Base-by-base conservation (phyloP, 1,140 invertebrate genomes). In the Anagrus nilaparvatae region DNA sequence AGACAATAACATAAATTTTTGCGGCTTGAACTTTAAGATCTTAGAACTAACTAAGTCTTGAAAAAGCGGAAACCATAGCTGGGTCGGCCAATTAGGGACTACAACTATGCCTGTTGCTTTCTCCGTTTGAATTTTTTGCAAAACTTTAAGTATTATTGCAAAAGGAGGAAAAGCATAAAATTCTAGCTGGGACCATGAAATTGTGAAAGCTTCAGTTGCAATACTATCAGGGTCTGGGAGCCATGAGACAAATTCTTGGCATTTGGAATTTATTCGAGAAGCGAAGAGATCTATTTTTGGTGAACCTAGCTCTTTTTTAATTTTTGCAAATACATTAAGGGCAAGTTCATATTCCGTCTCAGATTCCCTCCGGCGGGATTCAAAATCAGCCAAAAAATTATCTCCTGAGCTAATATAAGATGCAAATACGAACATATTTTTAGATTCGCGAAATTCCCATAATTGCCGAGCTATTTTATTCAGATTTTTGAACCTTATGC, bases 21-120 rank as follows among this genome's bases (percentile, higher is more conserved):
- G 13, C 3, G 41, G 28, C 4, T 33, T 5, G 14, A 50, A 34
- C 5, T 9, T 8, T 14, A 49, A 4, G 10, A 30, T 32, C 6
- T 52, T 28, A 4, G 54, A 49, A 3, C 30, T 14, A 9, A 55
- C 5, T 29, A 60, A n/a, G 16, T 34, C 40, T 30, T 33, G 49
- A 37, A 27, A 50, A 2, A 61, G 5, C 2, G 58, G 60, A 28
- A 44, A 64, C 56, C 55, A 64, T 3, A 40, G 46, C 30, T 58
- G 50, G 31, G 47, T 13, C 1, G 49, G 41, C 53, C 56, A 59
- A 9, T 39, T 4, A 9, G 51, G 51, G 6, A 51, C 46, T 1
- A 57, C 38, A 7, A 57, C 13, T 32, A 57, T 54, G 12, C 48
- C 51, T 16, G 17, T 18, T 16, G 49, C 46, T 5, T 29, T 21